Percentiles rank a stretch among this genome's conserved stretches.
Evolutionary conservation across 2,113 vertebrate species (phyloP).

Genomic region (Lipophrys pholis): DNA sequence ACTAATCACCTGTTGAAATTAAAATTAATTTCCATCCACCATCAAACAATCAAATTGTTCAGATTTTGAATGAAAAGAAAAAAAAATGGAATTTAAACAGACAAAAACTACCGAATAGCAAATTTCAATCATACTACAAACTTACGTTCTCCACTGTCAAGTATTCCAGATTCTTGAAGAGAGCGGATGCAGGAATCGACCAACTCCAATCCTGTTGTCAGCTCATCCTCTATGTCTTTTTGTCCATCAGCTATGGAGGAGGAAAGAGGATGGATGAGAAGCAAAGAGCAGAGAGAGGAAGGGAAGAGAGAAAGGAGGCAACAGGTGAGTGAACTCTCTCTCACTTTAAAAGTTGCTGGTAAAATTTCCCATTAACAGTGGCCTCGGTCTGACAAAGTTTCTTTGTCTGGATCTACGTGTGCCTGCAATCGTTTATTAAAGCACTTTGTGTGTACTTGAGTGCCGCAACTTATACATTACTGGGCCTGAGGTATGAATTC

Average conservation of each 20-base stretch:
- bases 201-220: constrained; percentile 96
- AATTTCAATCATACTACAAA: constrained; percentile 9
- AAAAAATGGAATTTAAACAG: constrained; percentile 16
- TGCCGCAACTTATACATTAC: constrained; percentile 13
- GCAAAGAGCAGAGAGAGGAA: not conserved
- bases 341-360: constrained; percentile 27
- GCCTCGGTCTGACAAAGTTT: constrained; percentile 1
- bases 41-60: not conserved
- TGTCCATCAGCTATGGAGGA: constrained; percentile 87
- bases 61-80: not conserved
- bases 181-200: constrained; percentile 98
- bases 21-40: not conserved
- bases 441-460: constrained; percentile 7
- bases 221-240: constrained; percentile 98
- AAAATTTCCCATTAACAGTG: constrained; percentile 11
- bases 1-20: not conserved
- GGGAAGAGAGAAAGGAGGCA: not conserved
- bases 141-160: constrained; percentile 94
- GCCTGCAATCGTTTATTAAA: constrained; percentile 20
- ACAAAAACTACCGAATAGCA: not conserved
- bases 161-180: constrained; percentile 96
- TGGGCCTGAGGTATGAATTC: constrained; percentile 7
- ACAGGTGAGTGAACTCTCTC: constrained; percentile 24
- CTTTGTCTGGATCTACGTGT: not conserved
- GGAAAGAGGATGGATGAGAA: constrained; percentile 5